These are phyloP conservation scores for Limnephilus marmoratus DNA, from an alignment of 2,888 invertebrate genomes.

Conservation along the genomic window DNA sequence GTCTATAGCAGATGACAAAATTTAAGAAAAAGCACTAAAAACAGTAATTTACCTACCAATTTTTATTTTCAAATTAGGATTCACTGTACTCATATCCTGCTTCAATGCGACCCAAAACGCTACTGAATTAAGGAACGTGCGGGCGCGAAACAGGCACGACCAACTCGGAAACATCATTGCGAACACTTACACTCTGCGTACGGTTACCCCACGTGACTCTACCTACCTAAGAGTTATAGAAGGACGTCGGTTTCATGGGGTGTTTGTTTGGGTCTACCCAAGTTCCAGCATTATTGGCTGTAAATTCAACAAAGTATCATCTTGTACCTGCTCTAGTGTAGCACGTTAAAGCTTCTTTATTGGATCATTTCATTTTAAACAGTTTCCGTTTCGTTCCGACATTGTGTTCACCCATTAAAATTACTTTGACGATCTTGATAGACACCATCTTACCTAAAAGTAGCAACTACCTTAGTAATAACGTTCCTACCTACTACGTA, in stretches of 20 bases:
- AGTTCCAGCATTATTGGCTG: constrained; percentile 57
- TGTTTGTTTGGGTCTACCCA: constrained; percentile 44
- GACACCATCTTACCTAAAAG: not conserved
- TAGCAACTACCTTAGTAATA: too few relatives aligned
- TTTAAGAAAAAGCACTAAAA: too few relatives aligned
- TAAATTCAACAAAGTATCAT: constrained; percentile 57
- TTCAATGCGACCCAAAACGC: too few relatives aligned
- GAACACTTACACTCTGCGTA: too few relatives aligned
- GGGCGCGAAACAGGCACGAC: too few relatives aligned
- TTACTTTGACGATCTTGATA: constrained; percentile 2
- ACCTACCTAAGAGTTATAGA: not conserved
- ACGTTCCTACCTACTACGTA: not conserved
- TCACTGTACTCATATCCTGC: too few relatives aligned
- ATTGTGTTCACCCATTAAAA: not conserved
- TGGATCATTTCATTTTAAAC: constrained; percentile 29
- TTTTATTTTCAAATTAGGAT: too few relatives aligned
- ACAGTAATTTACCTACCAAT: too few relatives aligned
- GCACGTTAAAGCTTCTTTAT: constrained; percentile 4
- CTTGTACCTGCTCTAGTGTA: constrained; percentile 8
- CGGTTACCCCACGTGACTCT: too few relatives aligned
- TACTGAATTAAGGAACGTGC: too few relatives aligned
- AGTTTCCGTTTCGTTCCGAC: constrained; percentile 4
- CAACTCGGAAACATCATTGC: too few relatives aligned
- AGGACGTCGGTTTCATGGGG: constrained; percentile 23
- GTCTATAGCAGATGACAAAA: too few relatives aligned